Evolutionary conservation across 2,797 vertebrate genomes (phyloP), one percentile per base, ranked within the genome.

Genomic region (Pipistrellus pygmaeus): DNA sequence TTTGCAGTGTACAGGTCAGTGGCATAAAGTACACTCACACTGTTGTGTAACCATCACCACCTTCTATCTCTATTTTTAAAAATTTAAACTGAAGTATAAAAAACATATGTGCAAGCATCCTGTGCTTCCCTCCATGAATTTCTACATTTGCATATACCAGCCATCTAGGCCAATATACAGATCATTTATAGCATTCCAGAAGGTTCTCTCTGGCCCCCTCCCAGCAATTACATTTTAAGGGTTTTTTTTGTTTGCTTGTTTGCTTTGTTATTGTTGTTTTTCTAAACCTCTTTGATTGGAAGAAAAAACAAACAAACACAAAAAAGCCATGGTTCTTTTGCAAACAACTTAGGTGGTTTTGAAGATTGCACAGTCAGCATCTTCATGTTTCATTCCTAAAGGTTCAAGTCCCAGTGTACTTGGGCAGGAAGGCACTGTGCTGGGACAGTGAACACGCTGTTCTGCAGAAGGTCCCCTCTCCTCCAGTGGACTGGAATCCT

Each of bases 371-470:
- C 4, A 84, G 64, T 83, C 46, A 41, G 75, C 55, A 94, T 92
- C 88, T 94, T 73, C 75, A 23, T 90, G 90, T 88, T 96, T 94
- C 90, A 27, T 91, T 94, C 72, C 46, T 25, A 3, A 60, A 68
- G 73, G 69, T 95, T 87, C 60, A 64, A 48, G 44, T 85, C 48
- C 51, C 27, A 3, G 10, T 12, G 44, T 51, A 20, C 88, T 77
- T 27, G 81, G 27, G 25, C 76, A 18, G 72, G 95, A 87, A 96
- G 93, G 38, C 32, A 1, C 71, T 92, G 96, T 84, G 48, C 90
- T 64, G 20, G 87, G 18, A 57, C 41, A 30, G 17, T 0, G 51
- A 66, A 76, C 75, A 1, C 0, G 0, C 8, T 76, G 83, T 71
- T 75, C 75, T 55, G 0, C 17, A 21, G 60, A 84, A 72, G 68